phyloP scores from a whole-genome alignment of 2,888 invertebrate species.

The Pyralis farinalis region DNA sequence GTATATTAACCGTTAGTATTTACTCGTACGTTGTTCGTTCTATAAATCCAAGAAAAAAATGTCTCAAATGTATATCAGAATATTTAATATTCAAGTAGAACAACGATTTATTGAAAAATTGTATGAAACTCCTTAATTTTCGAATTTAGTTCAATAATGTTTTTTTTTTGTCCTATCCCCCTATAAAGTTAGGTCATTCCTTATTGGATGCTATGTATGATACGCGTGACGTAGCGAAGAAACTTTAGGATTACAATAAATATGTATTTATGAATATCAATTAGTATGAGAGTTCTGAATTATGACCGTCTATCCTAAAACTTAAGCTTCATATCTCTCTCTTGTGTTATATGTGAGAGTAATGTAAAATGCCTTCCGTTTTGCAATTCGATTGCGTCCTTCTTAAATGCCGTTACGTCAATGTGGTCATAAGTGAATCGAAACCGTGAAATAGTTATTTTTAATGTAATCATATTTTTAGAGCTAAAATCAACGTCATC shows the following conservation, averaged over 20 bases:
- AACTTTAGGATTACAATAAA: slow-evolving; percentile 17
- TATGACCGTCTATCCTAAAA: slow-evolving; percentile 18
- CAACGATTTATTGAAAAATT: slow-evolving; percentile 1
- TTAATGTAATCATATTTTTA: too few species aligned
- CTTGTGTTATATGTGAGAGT: too few species aligned
- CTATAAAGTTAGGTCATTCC: slow-evolving; percentile 22
- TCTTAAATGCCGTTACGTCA: too few species aligned
- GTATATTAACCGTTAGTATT: too few species aligned
- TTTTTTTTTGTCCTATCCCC: slow-evolving; percentile 8
- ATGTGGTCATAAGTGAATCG: too few species aligned
- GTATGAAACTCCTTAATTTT: background rate
- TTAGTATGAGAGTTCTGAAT: slow-evolving; percentile 37
- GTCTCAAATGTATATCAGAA: slow-evolving; percentile 12
- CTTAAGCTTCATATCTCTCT: too few species aligned
- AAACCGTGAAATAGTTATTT: too few species aligned
- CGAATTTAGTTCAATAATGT: slow-evolving; percentile 6
- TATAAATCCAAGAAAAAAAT: slow-evolving; percentile 11
- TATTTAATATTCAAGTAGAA: slow-evolving; percentile 10
- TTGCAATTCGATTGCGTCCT: too few species aligned
- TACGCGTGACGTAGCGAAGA: slow-evolving; percentile 19
- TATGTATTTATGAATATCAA: slow-evolving; percentile 21
- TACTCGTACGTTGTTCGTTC: background rate
- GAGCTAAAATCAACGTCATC: too few species aligned
- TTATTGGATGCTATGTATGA: slow-evolving; percentile 21
- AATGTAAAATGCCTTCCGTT: too few species aligned